These are phyloP conservation scores for Teleogryllus oceanicus DNA, from an alignment of 2,888 invertebrate genomes.

Conservation along the genomic window DNA sequence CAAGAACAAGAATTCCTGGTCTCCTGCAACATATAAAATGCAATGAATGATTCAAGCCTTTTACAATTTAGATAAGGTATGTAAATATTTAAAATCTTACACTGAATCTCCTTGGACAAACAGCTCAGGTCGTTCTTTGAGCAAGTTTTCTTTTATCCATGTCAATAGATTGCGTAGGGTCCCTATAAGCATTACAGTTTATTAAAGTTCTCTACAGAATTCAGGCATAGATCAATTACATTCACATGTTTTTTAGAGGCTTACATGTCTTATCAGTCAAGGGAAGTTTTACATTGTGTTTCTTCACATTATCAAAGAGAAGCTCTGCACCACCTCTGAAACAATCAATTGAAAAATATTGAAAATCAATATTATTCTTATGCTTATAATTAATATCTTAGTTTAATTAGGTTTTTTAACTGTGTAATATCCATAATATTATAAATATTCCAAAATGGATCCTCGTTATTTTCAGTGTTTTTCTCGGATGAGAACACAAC, in stretches of 20 bases:
- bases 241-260: constrained; percentile 39
- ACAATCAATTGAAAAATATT: constrained; percentile 37
- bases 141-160: constrained; percentile 81
- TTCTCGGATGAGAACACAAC: no score
- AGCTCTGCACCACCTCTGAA: constrained; percentile 87
- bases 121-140: constrained; percentile 78
- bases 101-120: constrained; percentile 47
- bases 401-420: no score
- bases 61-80: background rate
- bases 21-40: constrained; percentile 52
- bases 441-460: no score
- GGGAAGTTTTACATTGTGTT: constrained; percentile 64
- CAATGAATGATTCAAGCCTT: constrained; percentile 35
- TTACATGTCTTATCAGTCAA: constrained; percentile 54
- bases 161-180: constrained; percentile 66
- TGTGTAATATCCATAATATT: no score
- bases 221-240: background rate
- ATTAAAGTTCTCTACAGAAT: no score
- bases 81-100: constrained; percentile 29
- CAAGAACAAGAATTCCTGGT: constrained; percentile 88
- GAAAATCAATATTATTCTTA: no score
- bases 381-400: no score
- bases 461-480: no score
- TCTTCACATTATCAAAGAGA: constrained; percentile 79
- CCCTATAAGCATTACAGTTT: constrained; percentile 51